Base-by-base conservation (phyloP, 2,113 vertebrate genomes). In the Butorides virescens region DNA sequence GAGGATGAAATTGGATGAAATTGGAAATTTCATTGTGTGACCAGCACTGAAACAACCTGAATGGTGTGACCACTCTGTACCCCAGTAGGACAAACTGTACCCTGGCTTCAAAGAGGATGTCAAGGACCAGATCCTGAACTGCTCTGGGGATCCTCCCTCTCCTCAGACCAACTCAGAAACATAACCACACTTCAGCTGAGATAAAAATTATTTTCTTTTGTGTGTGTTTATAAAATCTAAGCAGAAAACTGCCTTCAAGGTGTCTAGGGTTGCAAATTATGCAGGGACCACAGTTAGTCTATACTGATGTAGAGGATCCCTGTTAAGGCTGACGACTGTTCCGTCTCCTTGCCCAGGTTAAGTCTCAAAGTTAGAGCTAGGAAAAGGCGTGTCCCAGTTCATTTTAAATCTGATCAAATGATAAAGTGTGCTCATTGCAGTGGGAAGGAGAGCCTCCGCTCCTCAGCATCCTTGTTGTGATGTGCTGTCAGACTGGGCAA, bases 11-110 rank as follows among this genome's bases (percentile, higher is more conserved):
- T n/a, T n/a, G n/a, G 12, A 55, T 17, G 21, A 70, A 63, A 58
- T 2, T 21, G n/a, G 50, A 44, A 66, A 49, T 47, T 47, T 65
- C 26, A 26, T 27, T 18, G 17, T 34, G 19, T 66, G 11, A 58
- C 62, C 25, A 39, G 25, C 19, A 12, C 32, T 22, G 62, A 61
- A 85, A 46, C 34, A 58, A 32, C 20, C 15, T 53, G 21, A 75
- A 20, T 0, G 1, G 7, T n/a, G 26, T 44, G 15, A 50, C 15
- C 3, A 2, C 16, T 34, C n/a, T 20, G 27, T 23, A 52, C 32
- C 36, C 37, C 70, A 56, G 21, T 5, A 44, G 42, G 32, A 50
- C 27, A 80, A 46, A 18, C 4, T 11, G 11, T 27, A 18, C 27
- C 0, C 29, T 25, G 70, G 37, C 50, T 16, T 53, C 4, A 2